Conservation (phyloP, 2,888 invertebrate species). For the Troglohyphantes excavatus region DNA sequence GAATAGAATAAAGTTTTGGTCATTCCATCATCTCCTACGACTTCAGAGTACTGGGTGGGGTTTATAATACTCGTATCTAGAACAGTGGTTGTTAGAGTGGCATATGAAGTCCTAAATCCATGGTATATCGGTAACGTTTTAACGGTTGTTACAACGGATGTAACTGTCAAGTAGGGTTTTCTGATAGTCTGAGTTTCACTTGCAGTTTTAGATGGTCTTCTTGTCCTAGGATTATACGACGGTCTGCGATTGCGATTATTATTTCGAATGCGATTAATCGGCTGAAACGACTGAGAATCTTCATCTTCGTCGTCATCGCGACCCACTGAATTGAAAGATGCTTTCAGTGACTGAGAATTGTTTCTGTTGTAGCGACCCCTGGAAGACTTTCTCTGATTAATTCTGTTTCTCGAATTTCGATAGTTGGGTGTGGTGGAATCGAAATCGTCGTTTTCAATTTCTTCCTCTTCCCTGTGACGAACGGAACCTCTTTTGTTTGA, state of each 20-base stretch:
- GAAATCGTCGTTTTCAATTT: conserved; percentile 75
- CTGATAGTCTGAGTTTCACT: conserved; percentile 61
- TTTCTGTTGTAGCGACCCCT: conserved; percentile 63
- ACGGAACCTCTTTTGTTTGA: conserved; percentile 75
- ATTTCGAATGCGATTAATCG: conserved; percentile 58
- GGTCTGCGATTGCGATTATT: conserved; percentile 68
- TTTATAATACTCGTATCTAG: conserved; percentile 80
- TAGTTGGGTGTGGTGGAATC: conserved; percentile 75
- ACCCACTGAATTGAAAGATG: conserved; percentile 77
- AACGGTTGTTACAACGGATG: conserved; percentile 80
- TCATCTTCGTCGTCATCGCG: conserved; percentile 71
- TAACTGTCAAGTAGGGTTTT: conserved; percentile 80
- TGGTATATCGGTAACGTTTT: conserved; percentile 81
- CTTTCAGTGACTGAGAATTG: conserved; percentile 67
- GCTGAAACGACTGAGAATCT: conserved; percentile 69
- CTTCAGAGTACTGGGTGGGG: conserved; percentile 79
- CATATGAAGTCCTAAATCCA: conserved; percentile 80
- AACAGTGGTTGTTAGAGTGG: conserved; percentile 80
- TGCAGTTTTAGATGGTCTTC: conserved; percentile 62
- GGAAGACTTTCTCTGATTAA: conserved; percentile 63
- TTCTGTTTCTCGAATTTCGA: conserved; percentile 62
- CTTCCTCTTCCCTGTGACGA: conserved; percentile 69
- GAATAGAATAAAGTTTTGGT: conserved; percentile 80
- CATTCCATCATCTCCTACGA: conserved; percentile 77
- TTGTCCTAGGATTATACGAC: conserved; percentile 74